Base-by-base conservation (phyloP, 2,113 vertebrate species). In the Notiomystis cincta region DNA sequence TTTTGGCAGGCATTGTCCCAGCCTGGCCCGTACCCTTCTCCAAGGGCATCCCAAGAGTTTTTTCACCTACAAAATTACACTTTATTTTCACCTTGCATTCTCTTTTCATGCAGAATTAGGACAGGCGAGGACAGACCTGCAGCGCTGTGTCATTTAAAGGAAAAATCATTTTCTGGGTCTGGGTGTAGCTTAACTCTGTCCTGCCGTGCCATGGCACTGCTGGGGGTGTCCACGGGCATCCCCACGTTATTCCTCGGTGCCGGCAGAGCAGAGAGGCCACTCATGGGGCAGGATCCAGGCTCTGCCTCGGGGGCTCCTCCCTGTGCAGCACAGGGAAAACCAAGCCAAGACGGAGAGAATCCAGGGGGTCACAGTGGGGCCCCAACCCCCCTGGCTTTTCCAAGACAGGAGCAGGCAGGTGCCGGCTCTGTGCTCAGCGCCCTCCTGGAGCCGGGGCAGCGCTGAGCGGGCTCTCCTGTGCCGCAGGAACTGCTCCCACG, bases 401-500 rank as follows among this genome's bases (percentile, higher is more conserved):
- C 17, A 8, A 13, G 31, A 1, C 0, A 11, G 25, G n/a, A 0
- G 4, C 5, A n/a, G 58, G 35, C 13, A 38, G 62, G 44, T 50
- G 60, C 11, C 38, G 7, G 9, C 37, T 5, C 22, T 6, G 1
- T 27, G 27, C 5, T 9, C 2, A 0, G 16, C 1, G 78, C 75
- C 12, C 8, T 31, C 38, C 42, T 1, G 6, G 9, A 25, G 65
- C 31, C 2, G 25, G 7, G 5, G 51, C 62, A 7, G 56, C 67
- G 16, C 94, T 96, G 53, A 96, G 8, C 13, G 1, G 15, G 35
- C 57, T 88, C 70, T 85, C 40, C 77, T 65, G 50, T 90, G 47
- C 50, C 40, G 4, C 96, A 99, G 99, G 98, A 99, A 98, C 98
- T 99, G 99, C 93, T 99, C 99, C 96, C 99, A 99, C 1, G 99